phyloP scores from a whole-genome alignment of 2,797 vertebrate genomes.

The Sciurus vulgaris region DNA sequence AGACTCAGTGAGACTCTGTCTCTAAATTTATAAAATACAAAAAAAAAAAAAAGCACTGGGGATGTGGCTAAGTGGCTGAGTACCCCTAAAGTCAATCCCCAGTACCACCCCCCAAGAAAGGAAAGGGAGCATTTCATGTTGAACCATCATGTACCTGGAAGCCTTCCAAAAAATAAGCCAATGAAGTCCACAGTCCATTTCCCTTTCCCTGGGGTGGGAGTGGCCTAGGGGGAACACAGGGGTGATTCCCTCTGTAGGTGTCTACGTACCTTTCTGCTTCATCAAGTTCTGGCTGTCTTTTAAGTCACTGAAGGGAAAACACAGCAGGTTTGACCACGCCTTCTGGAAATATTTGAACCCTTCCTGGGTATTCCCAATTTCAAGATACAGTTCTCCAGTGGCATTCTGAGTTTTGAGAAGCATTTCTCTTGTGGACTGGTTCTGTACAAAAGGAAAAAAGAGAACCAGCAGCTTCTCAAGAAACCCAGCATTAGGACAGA shows the following conservation, averaged over 20 bases:
- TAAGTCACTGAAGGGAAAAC: neutral
- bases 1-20: too few relatives aligned
- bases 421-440: slow-evolving; percentile 21
- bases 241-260: neutral
- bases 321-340: slow-evolving; percentile 59
- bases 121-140: rapidly evolving
- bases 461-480: neutral
- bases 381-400: slow-evolving; percentile 66
- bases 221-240: neutral
- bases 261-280: slow-evolving; percentile 56
- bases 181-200: too few relatives aligned
- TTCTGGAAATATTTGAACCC: slow-evolving; percentile 74
- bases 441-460: neutral
- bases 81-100: too few relatives aligned
- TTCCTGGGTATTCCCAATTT: slow-evolving; percentile 66
- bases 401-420: slow-evolving; percentile 72
- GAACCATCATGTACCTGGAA: neutral
- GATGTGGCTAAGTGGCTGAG: too few relatives aligned
- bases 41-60: too few relatives aligned
- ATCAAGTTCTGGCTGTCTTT: slow-evolving; percentile 45
- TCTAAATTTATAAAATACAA: too few relatives aligned
- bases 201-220: neutral
- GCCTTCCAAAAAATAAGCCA: neutral
- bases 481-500: neutral
- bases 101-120: too few relatives aligned